Base-by-base conservation (phyloP, 2,113 vertebrate genomes). In the Muntiacus muntjak region DNA sequence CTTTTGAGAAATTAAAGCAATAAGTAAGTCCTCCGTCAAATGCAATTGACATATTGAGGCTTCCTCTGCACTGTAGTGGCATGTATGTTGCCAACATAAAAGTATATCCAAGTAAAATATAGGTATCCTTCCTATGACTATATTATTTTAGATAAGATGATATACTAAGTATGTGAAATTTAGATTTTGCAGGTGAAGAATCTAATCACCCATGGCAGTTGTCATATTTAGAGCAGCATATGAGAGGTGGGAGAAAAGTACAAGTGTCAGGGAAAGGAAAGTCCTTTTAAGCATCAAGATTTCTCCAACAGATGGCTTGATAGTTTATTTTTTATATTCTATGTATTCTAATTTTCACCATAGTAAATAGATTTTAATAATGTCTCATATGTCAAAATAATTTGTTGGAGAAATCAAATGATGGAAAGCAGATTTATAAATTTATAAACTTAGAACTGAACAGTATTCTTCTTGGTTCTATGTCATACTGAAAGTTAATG, bases 261-360 rank as follows among this genome's bases (percentile, higher is more conserved):
- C 74, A 94, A 97, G 87, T 96, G 94, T 97, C 96, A 97, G 23
- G 26, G 52, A 89, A 90, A 91, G 84, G 50, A 90, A 91, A 89
- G 91, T 89, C 86, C 89, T 95, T 93, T 92, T 33, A 97, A 93
- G 91, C 79, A 82, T 79, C 19, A 78, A 57, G 58, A 97, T 88
- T 95, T 94, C 81, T 81, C 87, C 82, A 97, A 97, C 96, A 98
- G 95, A 98, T 97, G 98, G 97, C 91, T 97, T 88, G 87, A 94
- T 97, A 97, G 33, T 78, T 96, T 93, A 23, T 94, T 97, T 92
- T 96, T 95, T 71, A 58, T 91, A 95, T 89, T 94, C 79, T 64
- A 76, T 81, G 52, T 85, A 23, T 95, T 96, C 57, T 92, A 57
- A 93, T 89, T 74, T 95, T 87, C 74, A 94, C 57, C 43, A 28